Base-by-base conservation (phyloP, 2,888 invertebrate genomes). In the Saturnia pavonia region DNA sequence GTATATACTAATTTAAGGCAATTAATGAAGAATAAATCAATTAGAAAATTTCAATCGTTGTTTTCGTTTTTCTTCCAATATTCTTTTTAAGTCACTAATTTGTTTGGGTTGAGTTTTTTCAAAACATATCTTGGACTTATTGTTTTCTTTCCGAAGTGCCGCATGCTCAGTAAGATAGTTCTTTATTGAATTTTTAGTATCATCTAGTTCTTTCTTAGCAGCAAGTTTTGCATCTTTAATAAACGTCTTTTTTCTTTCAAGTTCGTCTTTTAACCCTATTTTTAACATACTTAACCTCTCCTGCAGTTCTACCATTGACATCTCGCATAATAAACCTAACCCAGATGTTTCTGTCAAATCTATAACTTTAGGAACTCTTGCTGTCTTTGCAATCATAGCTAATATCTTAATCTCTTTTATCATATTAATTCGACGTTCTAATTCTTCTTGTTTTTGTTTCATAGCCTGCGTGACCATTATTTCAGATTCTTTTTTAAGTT, bases 251-350 rank as follows among this genome's bases (percentile, higher is more conserved):
- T 95, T 94, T 67, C 80, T 86, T 70, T 95, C 91, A 27, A 95
- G 78, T 79, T 95, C 95, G 71, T 95, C 94, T 73, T 93, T 85
- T 73, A 95, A 84, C 25, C 88, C 87, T 45, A 94, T 89, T 83
- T 94, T 95, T 76, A 94, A 85, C 40, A 91, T 78, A 69, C 77
- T 82, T 51, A 96, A 79, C 70, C 95, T 88, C 82, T 95, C 95
- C 79, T 95, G 94, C 68, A 96, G 80, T 84, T 96, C 95, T 11
- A 94, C 94, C 68, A 95, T 91, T 0, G 96, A 95, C 95, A 96
- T 96, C 89, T 96, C 95, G 82, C 95, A 95, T 42, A 96, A 78
- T 16, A 95, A 87, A 0, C 96, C 95, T 22, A 95, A 78, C 60
- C 95, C 95, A 43, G 94, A 89, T 22, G 94, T 90, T 85, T 95